Evolutionary conservation across 2,797 vertebrate genomes (phyloP), one percentile per base, ranked within the genome.

Genomic region (Pseudochirops cupreus): DNA sequence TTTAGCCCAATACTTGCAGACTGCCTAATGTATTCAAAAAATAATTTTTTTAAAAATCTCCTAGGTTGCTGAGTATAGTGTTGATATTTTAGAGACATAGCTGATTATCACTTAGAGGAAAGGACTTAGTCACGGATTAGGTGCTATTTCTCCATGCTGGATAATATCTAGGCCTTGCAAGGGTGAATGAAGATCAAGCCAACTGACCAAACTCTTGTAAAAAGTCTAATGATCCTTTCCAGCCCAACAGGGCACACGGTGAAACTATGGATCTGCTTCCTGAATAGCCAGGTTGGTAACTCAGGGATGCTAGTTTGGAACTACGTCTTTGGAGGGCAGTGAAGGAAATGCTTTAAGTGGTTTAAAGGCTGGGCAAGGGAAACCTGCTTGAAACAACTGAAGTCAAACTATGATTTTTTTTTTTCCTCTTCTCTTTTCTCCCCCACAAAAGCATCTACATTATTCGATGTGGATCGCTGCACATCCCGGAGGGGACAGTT

Each of bases 241-340:
- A 94, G 28, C 13, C 0, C 57, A 95, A 92, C 0, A 55, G 58
- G 94, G 92, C 57, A 3, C 96, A 82, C 0, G 96, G 95, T 1
- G 56, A 96, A 93, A 95, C 29, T 50, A 94, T 96, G 97, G 96
- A 96, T 93, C 95, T 94, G 95, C 56, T 97, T 93, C 94, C 0
- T 16, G 50, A 93, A 97, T 97, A 91, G 92, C 0, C 0, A 93
- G 16, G 31, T 57, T 29, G 33, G 59, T 93, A 91, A 97, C 57
- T 96, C 62, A 93, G 91, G 56, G 95, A 39, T n/a, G 90, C 31
- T 50, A 24, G 56, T 95, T 89, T 89, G 67, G 0, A 52, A 95
- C 94, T 93, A 90, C 93, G 55, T 95, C 56, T 94, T 95, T 97
- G 50, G 95, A 96, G 26, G 53, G 0, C 39, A 1, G 29, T 3